Evolutionary conservation across 2,113 vertebrate genomes (phyloP), one percentile per base, ranked within the genome.

Genomic region (Callithrix jacchus): DNA sequence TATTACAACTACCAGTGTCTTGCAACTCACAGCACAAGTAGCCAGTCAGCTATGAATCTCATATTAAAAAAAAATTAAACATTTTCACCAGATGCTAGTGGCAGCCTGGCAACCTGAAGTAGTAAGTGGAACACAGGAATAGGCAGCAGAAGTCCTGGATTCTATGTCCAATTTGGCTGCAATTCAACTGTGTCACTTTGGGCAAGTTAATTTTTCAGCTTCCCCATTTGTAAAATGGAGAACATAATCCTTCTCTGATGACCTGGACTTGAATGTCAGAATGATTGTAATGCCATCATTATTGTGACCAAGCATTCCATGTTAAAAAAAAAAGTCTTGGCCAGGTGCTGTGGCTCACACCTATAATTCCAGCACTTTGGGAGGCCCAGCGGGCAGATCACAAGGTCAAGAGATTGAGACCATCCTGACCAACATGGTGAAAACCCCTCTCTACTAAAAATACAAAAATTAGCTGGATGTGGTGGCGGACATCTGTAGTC

Each of bases 181-280:
- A 70, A 32, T 87, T 93, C 35, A 61, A 54, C 37, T 32, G 92
- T 97, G 94, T 66, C 87, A 93, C 92, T 97, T 98, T 97, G 95
- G 91, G 94, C 87, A 94, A 95, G 82, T 97, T 91, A 86, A 87
- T 77, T 8, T 90, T 96, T 98, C 93, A 97, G 84, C 95, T 97
- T 98, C 92, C 93, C 97, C 93, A 96, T 98, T 95, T 94, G 88
- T 96, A 97, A 98, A 98, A 92, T 91, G 68, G 94, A 92, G 96
- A 85, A 66, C 18, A 52, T 45, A 76, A 91, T 74, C 17, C n/a
- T 54, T 37, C 27, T 70, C 40, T 35, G 32, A 49, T 76, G 47
- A 76, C 56, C 11, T 58, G 82, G 30, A 45, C 23, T 70, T 35
- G 20, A 21, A 70, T 40, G 49, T 84, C 35, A 88, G 30, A 10